phyloP scores from a whole-genome alignment of 2,888 invertebrate species.

The Chaitophorus viminalis region DNA sequence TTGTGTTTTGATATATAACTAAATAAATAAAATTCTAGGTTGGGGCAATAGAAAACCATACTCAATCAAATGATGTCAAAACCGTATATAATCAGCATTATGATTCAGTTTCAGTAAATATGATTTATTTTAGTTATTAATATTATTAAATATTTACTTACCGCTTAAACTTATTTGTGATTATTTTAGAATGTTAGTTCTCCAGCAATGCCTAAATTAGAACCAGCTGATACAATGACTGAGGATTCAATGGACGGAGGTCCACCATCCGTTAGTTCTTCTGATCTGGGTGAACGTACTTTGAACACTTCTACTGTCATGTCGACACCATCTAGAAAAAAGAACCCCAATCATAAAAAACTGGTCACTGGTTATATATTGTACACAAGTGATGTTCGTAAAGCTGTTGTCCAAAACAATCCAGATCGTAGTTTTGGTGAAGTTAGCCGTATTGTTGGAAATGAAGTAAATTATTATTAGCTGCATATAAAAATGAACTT shows the following conservation, averaged over 20 bases:
- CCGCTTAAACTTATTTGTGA: background rate
- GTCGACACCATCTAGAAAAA: conserved; percentile 54
- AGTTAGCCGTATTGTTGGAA: conserved; percentile 78
- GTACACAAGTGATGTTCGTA: conserved; percentile 95
- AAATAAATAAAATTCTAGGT: background rate
- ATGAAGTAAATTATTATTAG: conserved; percentile 70
- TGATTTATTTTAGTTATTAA: background rate
- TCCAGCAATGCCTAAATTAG: conserved; percentile 63
- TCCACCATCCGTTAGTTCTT: conserved; percentile 83
- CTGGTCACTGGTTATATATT: conserved; percentile 96
- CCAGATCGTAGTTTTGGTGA: conserved; percentile 94
- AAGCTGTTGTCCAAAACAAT: conserved; percentile 90
- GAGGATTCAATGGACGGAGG: conserved; percentile 85
- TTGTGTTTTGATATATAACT: background rate
- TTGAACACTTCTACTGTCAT: conserved; percentile 56
- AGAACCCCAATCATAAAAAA: conserved; percentile 68
- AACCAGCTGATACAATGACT: conserved; percentile 69
- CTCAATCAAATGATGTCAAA: conserved; percentile 40
- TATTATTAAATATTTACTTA: background rate
- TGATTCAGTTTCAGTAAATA: conserved; percentile 53
- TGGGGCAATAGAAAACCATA: conserved; percentile 32
- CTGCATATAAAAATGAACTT: background rate
- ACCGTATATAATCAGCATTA: conserved; percentile 45
- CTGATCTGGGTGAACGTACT: conserved; percentile 75
- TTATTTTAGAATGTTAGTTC: conserved; percentile 49